Conservation (phyloP, 2,888 invertebrate species). For the Gisinianus flammeolus region DNA sequence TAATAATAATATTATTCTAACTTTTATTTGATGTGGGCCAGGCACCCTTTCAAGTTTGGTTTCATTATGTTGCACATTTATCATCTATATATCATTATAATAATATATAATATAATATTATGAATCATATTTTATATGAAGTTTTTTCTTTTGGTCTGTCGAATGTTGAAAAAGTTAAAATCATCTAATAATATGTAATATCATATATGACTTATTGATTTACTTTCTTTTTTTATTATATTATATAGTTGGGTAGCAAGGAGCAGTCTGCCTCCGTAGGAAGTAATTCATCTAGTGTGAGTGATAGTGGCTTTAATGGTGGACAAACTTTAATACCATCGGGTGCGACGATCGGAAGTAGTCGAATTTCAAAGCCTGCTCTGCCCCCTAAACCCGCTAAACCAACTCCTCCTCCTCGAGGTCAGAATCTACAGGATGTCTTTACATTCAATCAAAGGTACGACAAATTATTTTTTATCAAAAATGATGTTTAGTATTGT, state of each 20-base stretch:
- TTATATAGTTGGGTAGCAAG: conserved; percentile 27
- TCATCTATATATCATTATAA: too few species aligned
- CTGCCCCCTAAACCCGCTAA: conserved; percentile 64
- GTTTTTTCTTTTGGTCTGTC: too few species aligned
- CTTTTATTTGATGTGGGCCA: too few species aligned
- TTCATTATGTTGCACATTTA: too few species aligned
- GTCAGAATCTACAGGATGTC: conserved; percentile 58
- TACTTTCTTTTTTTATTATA: background rate
- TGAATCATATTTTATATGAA: too few species aligned
- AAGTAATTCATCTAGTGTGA: conserved; percentile 48
- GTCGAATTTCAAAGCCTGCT: conserved; percentile 74
- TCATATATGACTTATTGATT: too few species aligned
- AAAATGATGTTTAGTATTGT: background rate
- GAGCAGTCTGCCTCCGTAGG: conserved; percentile 48
- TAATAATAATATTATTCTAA: too few species aligned
- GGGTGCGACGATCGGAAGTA: conserved; percentile 73
- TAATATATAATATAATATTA: too few species aligned
- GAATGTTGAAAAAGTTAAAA: too few species aligned
- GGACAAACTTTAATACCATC: conserved; percentile 57
- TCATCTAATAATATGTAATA: too few species aligned
- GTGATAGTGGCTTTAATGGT: conserved; percentile 58
- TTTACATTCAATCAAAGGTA: conserved; percentile 52
- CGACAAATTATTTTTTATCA: too few species aligned
- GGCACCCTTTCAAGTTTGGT: too few species aligned
- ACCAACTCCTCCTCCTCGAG: conserved; percentile 66